These are phyloP conservation scores for Sebastes trivittatus DNA, from an alignment of 2,797 vertebrate genomes.

Conservation along the genomic window DNA sequence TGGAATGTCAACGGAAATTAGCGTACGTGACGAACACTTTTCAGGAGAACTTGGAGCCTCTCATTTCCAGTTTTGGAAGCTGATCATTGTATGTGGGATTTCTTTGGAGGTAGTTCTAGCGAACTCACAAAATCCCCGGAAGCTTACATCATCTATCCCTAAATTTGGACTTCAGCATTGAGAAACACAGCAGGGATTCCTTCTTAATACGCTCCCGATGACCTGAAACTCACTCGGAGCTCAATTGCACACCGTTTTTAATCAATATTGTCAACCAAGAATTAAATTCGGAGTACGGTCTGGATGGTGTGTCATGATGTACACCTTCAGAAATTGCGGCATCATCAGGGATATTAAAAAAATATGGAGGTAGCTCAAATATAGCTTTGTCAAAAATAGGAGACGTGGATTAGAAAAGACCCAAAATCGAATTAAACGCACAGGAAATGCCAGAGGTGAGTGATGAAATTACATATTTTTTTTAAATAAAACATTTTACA, in stretches of 20 bases:
- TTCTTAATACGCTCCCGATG: background rate
- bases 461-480: fast-evolving
- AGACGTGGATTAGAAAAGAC: background rate
- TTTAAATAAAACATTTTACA: no score
- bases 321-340: background rate
- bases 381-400: background rate
- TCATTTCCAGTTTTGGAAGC: constrained; percentile 25
- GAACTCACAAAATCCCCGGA: background rate
- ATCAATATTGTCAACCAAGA: background rate
- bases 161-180: background rate
- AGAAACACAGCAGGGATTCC: background rate
- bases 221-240: background rate
- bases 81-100: background rate
- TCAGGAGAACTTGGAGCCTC: constrained; percentile 30
- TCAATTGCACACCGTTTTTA: background rate
- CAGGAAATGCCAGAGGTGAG: constrained; percentile 1
- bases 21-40: constrained; percentile 47
- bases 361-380: background rate
- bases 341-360: background rate
- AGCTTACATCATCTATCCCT: background rate
- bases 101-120: background rate
- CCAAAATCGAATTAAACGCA: background rate
- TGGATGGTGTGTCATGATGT: background rate
- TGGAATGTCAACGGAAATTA: constrained; percentile 75
- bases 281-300: background rate